These are phyloP conservation scores for Hedya salicella DNA, from an alignment of 2,888 invertebrate genomes.

Conservation along the genomic window DNA sequence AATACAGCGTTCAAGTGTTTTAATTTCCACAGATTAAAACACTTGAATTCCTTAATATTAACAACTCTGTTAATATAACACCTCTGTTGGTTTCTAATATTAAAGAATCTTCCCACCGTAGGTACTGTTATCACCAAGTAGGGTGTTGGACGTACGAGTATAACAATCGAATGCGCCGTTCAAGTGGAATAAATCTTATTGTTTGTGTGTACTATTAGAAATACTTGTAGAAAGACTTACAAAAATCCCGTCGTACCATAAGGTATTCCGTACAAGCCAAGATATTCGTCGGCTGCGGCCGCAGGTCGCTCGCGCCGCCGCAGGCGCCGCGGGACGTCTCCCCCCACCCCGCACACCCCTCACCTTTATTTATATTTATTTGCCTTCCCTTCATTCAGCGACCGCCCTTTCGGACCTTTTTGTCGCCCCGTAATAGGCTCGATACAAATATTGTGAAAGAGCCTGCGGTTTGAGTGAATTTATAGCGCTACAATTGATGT, in stretches of 20 bases:
- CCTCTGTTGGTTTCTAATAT: too few species aligned
- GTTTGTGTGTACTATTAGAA: not conserved
- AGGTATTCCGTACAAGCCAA: slow-evolving; percentile 17
- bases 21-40: too few species aligned
- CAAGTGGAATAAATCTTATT: not conserved
- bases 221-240: slow-evolving; percentile 1
- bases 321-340: slow-evolving; percentile 69
- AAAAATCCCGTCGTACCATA: slow-evolving; percentile 20
- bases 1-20: too few species aligned
- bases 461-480: slow-evolving; percentile 82
- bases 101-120: too few species aligned
- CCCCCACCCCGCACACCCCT: slow-evolving; percentile 63
- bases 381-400: slow-evolving; percentile 85
- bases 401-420: slow-evolving; percentile 84
- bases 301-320: slow-evolving; percentile 51
- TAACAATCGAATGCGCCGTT: too few species aligned
- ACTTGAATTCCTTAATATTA: too few species aligned
- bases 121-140: too few species aligned
- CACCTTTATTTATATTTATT: slow-evolving; percentile 85
- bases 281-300: slow-evolving; percentile 47
- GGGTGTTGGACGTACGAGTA: too few species aligned
- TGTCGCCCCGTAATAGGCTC: slow-evolving; percentile 77
- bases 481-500: slow-evolving; percentile 79
- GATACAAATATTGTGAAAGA: slow-evolving; percentile 85
- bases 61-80: too few species aligned